Conservation (phyloP, 35 echinoderm and acorn worm species). For the Diadema setosum region DNA sequence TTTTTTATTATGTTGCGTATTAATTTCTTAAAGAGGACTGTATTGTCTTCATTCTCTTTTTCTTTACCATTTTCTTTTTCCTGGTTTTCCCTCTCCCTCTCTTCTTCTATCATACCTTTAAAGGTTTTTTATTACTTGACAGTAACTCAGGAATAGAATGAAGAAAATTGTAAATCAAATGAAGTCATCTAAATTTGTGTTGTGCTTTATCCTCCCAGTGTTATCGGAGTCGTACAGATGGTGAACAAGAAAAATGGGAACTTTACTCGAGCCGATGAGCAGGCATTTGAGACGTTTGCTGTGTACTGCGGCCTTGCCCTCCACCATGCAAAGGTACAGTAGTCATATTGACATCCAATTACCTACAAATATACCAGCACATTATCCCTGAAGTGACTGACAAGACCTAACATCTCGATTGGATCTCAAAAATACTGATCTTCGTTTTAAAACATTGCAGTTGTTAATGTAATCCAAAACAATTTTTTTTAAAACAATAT, state of each 20-base stretch:
- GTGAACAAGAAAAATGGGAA: conserved; percentile 90
- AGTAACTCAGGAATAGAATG: neutral
- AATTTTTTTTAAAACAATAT: no score
- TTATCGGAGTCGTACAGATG: conserved; percentile 98
- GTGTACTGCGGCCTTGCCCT: conserved; percentile 95
- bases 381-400: no score
- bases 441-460: no score
- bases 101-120: neutral
- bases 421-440: no score
- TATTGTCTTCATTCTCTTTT: no score
- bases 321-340: conserved; percentile 98
- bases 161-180: no score
- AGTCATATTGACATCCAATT: no score
- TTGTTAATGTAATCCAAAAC: no score
- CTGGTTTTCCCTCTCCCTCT: neutral
- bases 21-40: no score
- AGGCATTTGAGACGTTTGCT: conserved; percentile 97
- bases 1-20: no score
- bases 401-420: no score
- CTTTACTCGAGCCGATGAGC: conserved; percentile 81
- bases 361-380: no score
- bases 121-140: neutral
- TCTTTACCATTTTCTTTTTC: neutral
- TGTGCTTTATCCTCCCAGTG: conserved; percentile 42
- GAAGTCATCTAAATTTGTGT: neutral